Evolutionary conservation across 2,888 invertebrate genomes (phyloP).

Genomic region (Xylota segnis): DNA sequence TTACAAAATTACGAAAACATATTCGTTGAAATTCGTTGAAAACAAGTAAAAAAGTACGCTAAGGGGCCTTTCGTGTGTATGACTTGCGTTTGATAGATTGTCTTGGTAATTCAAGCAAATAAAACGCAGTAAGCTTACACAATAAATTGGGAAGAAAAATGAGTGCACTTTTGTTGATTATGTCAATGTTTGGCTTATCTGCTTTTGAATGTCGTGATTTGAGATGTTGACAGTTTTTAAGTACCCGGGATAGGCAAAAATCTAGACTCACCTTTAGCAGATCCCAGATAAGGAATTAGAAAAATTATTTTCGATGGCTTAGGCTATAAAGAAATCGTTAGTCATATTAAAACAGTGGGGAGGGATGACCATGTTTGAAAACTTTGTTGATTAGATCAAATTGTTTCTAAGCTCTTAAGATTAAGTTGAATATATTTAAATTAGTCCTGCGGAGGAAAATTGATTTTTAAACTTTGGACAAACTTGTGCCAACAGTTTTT

Average conservation of each 20-base stretch:
- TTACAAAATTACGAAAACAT: conserved; percentile 3
- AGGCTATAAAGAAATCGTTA: too few species aligned
- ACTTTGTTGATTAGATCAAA: too few species aligned
- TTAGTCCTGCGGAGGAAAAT: too few species aligned
- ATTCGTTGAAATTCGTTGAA: conserved; percentile 6
- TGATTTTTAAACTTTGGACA: too few species aligned
- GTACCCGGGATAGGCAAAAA: not conserved
- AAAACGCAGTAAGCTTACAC: conserved; percentile 46
- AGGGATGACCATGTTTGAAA: too few species aligned
- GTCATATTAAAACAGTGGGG: too few species aligned
- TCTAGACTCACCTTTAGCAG: too few species aligned
- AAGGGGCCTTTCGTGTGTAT: conserved; percentile 43
- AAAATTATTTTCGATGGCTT: too few species aligned
- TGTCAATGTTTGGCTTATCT: conserved; percentile 23
- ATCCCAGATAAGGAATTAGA: too few species aligned
- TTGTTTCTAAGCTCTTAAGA: too few species aligned
- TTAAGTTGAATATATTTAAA: too few species aligned
- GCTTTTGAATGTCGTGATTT: not conserved
- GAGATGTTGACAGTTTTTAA: not conserved
- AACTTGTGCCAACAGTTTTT: too few species aligned
- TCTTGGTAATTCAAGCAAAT: conserved; percentile 41
- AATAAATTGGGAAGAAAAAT: conserved; percentile 43
- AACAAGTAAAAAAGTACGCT: not conserved
- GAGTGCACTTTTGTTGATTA: conserved; percentile 9
- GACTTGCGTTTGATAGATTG: conserved; percentile 63